Evolutionary conservation across 2,888 invertebrate genomes (phyloP).

Genomic region (Anorthoa munda): DNA sequence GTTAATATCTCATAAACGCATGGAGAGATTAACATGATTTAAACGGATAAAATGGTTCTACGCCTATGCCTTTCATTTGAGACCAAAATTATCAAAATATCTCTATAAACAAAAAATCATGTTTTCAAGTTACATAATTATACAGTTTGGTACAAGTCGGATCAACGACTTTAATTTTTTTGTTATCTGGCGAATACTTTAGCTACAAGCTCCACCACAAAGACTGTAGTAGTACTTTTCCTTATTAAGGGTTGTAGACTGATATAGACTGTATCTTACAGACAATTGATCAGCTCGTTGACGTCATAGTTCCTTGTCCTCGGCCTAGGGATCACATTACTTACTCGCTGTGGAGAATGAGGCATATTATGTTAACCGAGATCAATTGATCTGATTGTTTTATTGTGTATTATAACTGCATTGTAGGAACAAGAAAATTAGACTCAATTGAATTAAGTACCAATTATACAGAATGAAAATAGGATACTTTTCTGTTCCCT

Average conservation of each 20-base stretch:
- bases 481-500: not conserved
- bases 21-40: too few relatives aligned
- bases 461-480: not conserved
- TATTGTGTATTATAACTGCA: constrained; percentile 11
- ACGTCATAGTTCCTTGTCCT: constrained; percentile 59
- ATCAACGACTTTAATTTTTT: too few relatives aligned
- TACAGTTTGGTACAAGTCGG: too few relatives aligned
- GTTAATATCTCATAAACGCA: too few relatives aligned
- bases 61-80: too few relatives aligned
- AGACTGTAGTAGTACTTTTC: constrained; percentile 22
- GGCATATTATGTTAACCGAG: constrained; percentile 41
- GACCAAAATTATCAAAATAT: too few relatives aligned
- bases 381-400: constrained; percentile 53
- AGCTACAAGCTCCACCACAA: not conserved
- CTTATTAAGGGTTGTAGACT: constrained; percentile 17
- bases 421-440: constrained; percentile 4
- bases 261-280: constrained; percentile 25
- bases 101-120: too few relatives aligned
- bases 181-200: too few relatives aligned
- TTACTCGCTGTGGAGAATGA: constrained; percentile 29
- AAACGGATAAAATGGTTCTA: too few relatives aligned
- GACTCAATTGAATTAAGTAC: not conserved
- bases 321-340: constrained; percentile 58
- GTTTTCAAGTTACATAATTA: too few relatives aligned
- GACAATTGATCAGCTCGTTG: constrained; percentile 50